Evolutionary conservation across 2,888 invertebrate genomes (phyloP).

Genomic region (Nephrotoma flavescens): DNA sequence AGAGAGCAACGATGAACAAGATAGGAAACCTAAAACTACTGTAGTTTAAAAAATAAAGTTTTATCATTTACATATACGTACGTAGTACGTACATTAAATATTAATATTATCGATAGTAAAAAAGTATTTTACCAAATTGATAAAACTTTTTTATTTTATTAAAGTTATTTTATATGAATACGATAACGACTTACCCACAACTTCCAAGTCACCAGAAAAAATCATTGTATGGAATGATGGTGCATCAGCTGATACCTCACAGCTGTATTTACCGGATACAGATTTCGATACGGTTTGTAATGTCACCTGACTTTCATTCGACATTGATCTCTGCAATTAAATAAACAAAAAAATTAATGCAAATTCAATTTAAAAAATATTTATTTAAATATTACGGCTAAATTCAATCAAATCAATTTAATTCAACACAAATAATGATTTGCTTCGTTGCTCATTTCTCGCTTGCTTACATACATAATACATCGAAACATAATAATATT

Average conservation of each 20-base stretch:
- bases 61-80: not conserved
- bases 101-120: not conserved
- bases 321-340: slow-evolving; percentile 17
- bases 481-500: no score
- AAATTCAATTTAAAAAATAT: not conserved
- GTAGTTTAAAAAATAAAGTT: not conserved
- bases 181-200: slow-evolving; percentile 28
- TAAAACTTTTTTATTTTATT: not conserved
- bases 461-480: not conserved
- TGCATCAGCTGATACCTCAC: slow-evolving; percentile 33
- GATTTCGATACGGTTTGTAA: slow-evolving; percentile 25
- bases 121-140: not conserved
- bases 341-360: slow-evolving; percentile 2
- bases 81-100: not conserved
- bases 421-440: not conserved
- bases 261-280: slow-evolving; percentile 31
- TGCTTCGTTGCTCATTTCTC: not conserved
- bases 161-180: not conserved
- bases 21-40: not conserved
- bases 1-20: not conserved
- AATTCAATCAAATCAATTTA: not conserved
- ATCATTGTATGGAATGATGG: slow-evolving; percentile 33
- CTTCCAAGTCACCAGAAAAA: slow-evolving; percentile 30
- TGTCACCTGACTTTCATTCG: slow-evolving; percentile 32
- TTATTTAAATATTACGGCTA: not conserved